phyloP scores from a whole-genome alignment of 2,113 vertebrate genomes.

The Centropus unirufus region DNA sequence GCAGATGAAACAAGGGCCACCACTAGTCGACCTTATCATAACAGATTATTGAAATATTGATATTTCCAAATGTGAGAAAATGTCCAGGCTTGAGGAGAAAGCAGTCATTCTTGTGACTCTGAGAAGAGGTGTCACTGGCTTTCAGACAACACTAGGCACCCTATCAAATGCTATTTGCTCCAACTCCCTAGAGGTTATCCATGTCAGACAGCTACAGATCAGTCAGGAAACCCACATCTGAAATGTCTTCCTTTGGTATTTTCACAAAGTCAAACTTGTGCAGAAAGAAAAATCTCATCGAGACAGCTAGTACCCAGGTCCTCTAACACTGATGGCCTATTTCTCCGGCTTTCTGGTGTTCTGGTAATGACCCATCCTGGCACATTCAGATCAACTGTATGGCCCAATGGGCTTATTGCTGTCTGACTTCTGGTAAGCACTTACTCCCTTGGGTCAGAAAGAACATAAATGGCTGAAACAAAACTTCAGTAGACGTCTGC shows the following conservation, averaged over 20 bases:
- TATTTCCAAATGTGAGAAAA: background rate
- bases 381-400: background rate
- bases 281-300: background rate
- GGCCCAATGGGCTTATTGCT: background rate
- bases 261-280: background rate
- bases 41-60: background rate
- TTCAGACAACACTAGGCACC: background rate
- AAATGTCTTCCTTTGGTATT: constrained; percentile 18
- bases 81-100: background rate
- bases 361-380: background rate
- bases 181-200: background rate
- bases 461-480: background rate
- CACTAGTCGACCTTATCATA: background rate
- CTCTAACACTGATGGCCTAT: background rate
- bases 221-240: background rate
- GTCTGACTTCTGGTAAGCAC: background rate
- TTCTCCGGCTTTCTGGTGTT: background rate
- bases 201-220: background rate
- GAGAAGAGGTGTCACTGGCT: background rate
- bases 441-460: background rate
- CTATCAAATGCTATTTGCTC: background rate
- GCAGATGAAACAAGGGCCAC: background rate
- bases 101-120: background rate
- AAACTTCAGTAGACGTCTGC: background rate
- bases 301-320: background rate